Conservation (phyloP, 2,113 vertebrate species). For the Cyphomyrus plagiostoma region DNA sequence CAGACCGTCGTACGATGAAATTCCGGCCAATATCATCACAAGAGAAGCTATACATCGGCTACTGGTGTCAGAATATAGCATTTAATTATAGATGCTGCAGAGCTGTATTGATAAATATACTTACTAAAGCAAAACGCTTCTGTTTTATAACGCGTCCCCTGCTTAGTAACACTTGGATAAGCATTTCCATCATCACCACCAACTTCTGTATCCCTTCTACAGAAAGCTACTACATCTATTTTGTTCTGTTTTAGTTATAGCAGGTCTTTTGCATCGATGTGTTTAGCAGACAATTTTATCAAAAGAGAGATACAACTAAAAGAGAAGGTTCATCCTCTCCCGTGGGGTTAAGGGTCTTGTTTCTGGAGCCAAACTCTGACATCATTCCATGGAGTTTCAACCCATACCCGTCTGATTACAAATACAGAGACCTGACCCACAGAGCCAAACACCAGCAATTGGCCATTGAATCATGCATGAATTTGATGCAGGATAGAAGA, state of each 20-base stretch:
- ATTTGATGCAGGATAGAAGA: neutral
- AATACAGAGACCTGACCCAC: neutral
- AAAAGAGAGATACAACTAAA: neutral
- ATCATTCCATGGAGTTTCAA: neutral
- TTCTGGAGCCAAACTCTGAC: neutral
- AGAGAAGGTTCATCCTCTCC: neutral
- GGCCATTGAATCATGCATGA: neutral
- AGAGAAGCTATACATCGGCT: neutral
- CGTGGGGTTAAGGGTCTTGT: neutral
- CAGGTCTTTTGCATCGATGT: neutral
- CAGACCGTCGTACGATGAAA: neutral
- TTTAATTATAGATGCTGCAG: neutral
- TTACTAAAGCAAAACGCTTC: neutral
- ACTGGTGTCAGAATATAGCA: neutral
- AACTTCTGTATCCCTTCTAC: neutral
- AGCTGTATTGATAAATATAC: neutral
- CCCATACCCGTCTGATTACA: neutral
- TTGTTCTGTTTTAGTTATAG: neutral
- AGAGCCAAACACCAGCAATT: neutral
- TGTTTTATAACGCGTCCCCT: neutral
- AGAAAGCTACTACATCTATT: neutral
- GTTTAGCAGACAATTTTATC: neutral
- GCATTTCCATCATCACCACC: neutral
- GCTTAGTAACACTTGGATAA: neutral
- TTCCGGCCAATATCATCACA: neutral